A percentile compares a stretch with the other conserved stretches of the same genome.
These are phyloP conservation scores for Chouioia cunea DNA, from an alignment of 2,888 invertebrate genomes.

Conservation along the genomic window DNA sequence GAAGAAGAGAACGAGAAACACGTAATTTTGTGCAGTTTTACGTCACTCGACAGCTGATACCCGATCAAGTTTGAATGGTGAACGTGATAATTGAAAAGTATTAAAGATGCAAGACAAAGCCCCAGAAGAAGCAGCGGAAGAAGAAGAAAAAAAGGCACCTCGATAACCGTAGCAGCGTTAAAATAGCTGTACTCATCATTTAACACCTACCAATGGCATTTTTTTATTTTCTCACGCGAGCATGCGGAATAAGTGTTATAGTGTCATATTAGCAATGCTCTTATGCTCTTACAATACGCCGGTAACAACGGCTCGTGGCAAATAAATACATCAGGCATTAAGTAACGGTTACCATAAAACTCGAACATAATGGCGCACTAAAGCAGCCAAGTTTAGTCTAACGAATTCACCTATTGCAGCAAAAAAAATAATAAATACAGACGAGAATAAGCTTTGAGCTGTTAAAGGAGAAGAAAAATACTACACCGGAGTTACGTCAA, in stretches of 20 bases:
- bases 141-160: too few species aligned
- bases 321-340: slow-evolving; percentile 30
- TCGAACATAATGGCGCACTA: slow-evolving; percentile 12
- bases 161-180: neutral
- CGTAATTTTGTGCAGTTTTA: too few species aligned
- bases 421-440: too few species aligned
- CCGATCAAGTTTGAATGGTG: too few species aligned
- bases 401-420: slow-evolving; percentile 12
- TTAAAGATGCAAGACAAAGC: too few species aligned
- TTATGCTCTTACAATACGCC: slow-evolving; percentile 4
- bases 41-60: too few species aligned
- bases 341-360: slow-evolving; percentile 33
- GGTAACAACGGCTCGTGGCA: slow-evolving; percentile 24
- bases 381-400: slow-evolving; percentile 16
- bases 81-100: too few species aligned
- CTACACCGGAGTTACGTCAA: slow-evolving; percentile 21
- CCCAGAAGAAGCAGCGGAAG: too few species aligned
- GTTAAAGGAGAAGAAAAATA: too few species aligned
- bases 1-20: too few species aligned
- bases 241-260: too few species aligned
- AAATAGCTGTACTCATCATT: slow-evolving; percentile 10
- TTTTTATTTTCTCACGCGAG: neutral
- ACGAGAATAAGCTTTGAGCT: neutral
- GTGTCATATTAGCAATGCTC: slow-evolving; percentile 16
- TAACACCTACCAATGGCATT: neutral